phyloP scores from a whole-genome alignment of 2,888 invertebrate species.

The Dasypolia templi region DNA sequence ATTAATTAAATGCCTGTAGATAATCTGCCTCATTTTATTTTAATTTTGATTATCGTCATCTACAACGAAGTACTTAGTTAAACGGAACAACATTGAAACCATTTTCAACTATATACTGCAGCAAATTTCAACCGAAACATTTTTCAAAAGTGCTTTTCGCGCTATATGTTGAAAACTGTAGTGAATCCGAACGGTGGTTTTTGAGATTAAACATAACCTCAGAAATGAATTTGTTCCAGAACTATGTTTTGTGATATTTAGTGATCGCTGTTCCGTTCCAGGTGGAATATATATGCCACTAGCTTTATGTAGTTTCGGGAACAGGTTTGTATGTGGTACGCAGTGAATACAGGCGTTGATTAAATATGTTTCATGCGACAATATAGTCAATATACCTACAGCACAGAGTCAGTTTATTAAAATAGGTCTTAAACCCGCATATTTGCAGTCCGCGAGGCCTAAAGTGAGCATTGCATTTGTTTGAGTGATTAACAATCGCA shows the following conservation, averaged over 20 bases:
- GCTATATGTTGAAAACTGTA: constrained; percentile 25
- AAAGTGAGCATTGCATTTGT: too few species aligned
- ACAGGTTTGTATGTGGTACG: constrained; percentile 9
- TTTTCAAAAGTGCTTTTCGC: constrained; percentile 6
- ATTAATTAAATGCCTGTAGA: background rate
- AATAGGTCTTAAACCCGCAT: background rate
- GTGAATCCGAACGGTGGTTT: constrained; percentile 3
- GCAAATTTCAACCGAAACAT: constrained; percentile 7
- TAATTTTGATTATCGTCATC: background rate
- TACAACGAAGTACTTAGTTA: too few species aligned
- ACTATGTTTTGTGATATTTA: constrained; percentile 51
- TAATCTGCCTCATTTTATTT: background rate
- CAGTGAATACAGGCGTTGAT: background rate
- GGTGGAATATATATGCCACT: constrained; percentile 42
- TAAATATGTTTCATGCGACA: background rate
- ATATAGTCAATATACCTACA: background rate
- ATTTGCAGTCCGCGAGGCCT: too few species aligned
- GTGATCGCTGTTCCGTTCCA: constrained; percentile 33
- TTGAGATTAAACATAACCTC: constrained; percentile 42
- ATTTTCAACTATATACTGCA: constrained; percentile 1
- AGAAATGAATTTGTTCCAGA: constrained; percentile 39
- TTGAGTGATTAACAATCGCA: too few species aligned
- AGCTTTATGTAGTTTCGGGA: constrained; percentile 11
- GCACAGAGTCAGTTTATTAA: background rate
- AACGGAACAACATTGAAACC: background rate